Conservation (phyloP, 2,797 vertebrate species). For the Gallinago solitaria region DNA sequence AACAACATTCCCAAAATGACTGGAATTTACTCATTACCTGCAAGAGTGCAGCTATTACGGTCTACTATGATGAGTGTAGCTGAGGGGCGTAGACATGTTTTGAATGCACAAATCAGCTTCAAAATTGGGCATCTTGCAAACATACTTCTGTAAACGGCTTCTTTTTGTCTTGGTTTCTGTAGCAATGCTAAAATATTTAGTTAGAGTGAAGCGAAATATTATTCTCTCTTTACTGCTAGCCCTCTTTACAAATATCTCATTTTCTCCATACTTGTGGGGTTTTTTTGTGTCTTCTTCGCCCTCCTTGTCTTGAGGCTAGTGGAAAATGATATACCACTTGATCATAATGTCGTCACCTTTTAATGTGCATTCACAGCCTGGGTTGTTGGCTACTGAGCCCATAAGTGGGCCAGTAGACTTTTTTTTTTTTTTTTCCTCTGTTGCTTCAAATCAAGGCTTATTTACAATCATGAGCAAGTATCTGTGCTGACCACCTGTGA, state of each 20-base stretch:
- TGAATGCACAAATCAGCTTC: not conserved
- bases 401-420: not conserved
- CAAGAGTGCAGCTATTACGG: not conserved
- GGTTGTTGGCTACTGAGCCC: not conserved
- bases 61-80: not conserved
- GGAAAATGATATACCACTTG: not conserved
- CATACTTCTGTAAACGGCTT: not conserved
- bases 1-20: slow-evolving; percentile 37
- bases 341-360: not conserved
- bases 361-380: not conserved
- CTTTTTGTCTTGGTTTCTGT: not conserved
- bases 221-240: not conserved
- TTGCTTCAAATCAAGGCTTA: not conserved
- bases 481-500: not conserved
- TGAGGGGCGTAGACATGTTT: not conserved
- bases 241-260: not conserved
- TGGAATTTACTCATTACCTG: slow-evolving; percentile 24
- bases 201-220: not conserved
- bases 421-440: not conserved
- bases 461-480: not conserved
- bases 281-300: not conserved
- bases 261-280: not conserved
- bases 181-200: not conserved
- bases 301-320: not conserved
- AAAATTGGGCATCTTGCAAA: not conserved